These are phyloP conservation scores for Pardosa pseudoannulata DNA, from an alignment of 2,888 invertebrate species.

Conservation along the genomic window DNA sequence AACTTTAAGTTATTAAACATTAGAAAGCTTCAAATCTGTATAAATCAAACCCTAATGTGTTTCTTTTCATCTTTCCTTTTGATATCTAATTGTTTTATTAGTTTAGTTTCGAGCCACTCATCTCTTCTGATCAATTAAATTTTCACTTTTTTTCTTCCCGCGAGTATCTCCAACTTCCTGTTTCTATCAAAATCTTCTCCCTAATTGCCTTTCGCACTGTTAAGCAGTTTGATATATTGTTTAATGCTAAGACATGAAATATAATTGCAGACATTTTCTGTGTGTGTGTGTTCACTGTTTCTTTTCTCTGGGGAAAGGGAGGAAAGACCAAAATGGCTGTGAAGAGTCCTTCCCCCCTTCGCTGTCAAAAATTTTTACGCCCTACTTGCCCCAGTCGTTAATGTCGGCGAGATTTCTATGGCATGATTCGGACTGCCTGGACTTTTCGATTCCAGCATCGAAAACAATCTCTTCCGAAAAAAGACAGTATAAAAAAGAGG, in stretches of 20 bases:
- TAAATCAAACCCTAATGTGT: not conserved
- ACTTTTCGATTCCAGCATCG: conserved; percentile 26
- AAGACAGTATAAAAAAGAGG: conserved; percentile 1
- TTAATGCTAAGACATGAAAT: conserved; percentile 65
- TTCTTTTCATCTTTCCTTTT: not conserved
- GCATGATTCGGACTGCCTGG: conserved; percentile 54
- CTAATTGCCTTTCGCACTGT: conserved; percentile 59
- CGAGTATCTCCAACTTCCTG: not conserved
- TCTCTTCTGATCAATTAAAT: conserved; percentile 56
- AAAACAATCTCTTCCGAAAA: not conserved
- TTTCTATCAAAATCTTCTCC: conserved; percentile 33
- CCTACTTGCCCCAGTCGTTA: conserved; percentile 70
- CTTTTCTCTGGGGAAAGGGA: conserved; percentile 4
- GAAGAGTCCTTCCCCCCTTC: conserved; percentile 7
- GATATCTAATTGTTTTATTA: conserved; percentile 12
- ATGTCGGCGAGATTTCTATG: conserved; percentile 65
- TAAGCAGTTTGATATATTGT: conserved; percentile 65
- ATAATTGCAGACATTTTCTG: conserved; percentile 44
- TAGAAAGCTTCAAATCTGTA: not conserved
- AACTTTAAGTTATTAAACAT: no score
- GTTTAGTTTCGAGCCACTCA: conserved; percentile 38
- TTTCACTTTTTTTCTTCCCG: conserved; percentile 22
- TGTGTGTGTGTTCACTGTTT: not conserved
- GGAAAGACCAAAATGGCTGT: conserved; percentile 12
- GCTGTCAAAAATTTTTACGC: conserved; percentile 50